Evolutionary conservation across 2,888 invertebrate genomes (phyloP).

Genomic region (Xestia ashworthii): DNA sequence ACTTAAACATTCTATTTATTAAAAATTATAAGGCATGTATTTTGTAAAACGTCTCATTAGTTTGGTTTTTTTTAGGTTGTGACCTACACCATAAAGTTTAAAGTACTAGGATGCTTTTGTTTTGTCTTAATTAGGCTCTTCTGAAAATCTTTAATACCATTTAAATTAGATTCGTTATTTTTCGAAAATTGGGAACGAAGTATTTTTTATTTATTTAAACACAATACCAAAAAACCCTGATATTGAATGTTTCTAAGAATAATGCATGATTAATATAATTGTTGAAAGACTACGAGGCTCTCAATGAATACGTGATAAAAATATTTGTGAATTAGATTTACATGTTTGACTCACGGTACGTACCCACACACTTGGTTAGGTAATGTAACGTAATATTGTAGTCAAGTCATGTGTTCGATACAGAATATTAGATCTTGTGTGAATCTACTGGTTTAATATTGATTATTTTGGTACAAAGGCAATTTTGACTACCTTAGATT

Average conservation of each 20-base stretch:
- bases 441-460: background rate
- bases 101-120: background rate
- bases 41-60: background rate
- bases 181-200: background rate
- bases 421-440: background rate
- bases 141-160: background rate
- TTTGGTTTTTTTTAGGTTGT: background rate
- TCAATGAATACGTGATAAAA: too few relatives aligned
- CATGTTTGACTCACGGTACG: background rate
- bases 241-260: background rate
- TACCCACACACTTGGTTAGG: background rate
- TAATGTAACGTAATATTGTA: background rate
- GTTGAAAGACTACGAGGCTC: background rate
- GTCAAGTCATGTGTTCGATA: background rate
- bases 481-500: background rate
- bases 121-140: background rate
- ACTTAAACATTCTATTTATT: conserved; percentile 3
- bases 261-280: background rate
- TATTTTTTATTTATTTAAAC: background rate
- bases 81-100: background rate
- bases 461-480: background rate
- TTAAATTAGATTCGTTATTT: background rate
- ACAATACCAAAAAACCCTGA: too few relatives aligned
- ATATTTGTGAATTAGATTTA: background rate
- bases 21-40: background rate